These are phyloP conservation scores for Columba janthina DNA, from an alignment of 2,113 vertebrate genomes.

Conservation along the genomic window DNA sequence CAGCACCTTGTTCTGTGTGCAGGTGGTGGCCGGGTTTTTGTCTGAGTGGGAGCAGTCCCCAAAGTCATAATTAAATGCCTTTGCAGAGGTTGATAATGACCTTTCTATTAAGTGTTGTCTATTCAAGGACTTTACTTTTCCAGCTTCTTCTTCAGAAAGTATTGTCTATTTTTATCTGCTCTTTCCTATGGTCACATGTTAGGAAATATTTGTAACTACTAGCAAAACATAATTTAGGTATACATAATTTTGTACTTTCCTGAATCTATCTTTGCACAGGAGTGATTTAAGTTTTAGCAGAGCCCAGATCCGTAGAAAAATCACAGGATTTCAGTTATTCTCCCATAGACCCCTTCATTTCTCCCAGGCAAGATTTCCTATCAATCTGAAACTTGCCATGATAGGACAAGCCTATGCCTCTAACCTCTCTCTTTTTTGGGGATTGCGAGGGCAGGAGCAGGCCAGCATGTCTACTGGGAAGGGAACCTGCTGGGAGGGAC, in stretches of 20 bases:
- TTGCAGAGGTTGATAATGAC: neutral
- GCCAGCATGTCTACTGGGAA: neutral
- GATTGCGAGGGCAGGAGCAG: neutral
- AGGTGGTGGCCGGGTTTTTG: neutral
- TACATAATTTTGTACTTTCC: neutral
- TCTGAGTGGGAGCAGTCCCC: neutral
- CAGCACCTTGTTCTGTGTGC: neutral
- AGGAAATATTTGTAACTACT: neutral
- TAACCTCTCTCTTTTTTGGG: neutral
- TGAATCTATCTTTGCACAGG: neutral
- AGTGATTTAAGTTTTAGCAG: neutral
- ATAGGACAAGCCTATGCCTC: neutral
- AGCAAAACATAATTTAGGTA: neutral
- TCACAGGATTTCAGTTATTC: neutral
- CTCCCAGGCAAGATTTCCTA: neutral
- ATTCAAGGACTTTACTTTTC: neutral
- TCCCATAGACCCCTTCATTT: neutral
- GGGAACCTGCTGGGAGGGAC: neutral
- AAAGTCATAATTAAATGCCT: neutral
- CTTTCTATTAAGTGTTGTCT: neutral
- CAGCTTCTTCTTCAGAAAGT: neutral
- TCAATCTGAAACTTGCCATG: neutral
- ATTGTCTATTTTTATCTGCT: neutral
- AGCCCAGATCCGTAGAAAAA: neutral
- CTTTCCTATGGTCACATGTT: neutral